A percentile compares a stretch with the other conserved stretches of the same genome.
Evolutionary conservation across 2,888 invertebrate species (phyloP).

Genomic region (Exephanes ischioxanthus): DNA sequence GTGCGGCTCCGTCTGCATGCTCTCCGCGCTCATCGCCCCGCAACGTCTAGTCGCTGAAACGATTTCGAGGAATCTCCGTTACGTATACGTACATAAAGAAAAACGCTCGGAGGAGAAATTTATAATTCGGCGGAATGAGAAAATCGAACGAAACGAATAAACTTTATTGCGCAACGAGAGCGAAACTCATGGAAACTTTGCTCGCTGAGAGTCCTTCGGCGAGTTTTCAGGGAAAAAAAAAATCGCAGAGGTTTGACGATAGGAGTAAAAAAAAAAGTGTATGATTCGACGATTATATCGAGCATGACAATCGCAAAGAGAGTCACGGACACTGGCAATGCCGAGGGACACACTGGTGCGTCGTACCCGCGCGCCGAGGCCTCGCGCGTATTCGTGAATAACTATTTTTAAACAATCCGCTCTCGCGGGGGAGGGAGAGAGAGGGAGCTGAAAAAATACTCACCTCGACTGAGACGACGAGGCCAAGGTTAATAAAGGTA

Average conservation of each 20-base stretch:
- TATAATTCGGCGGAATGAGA: too few species aligned
- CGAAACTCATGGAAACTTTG: not conserved
- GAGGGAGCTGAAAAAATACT: constrained; percentile 71
- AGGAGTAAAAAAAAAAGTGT: constrained; percentile 12
- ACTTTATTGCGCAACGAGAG: not conserved
- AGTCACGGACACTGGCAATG: constrained; percentile 57
- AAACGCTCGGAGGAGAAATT: too few species aligned
- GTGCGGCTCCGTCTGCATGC: constrained; percentile 73
- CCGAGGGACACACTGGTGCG: constrained; percentile 26
- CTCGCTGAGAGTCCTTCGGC: not conserved
- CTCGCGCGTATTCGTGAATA: constrained; percentile 64
- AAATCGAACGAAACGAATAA: not conserved
- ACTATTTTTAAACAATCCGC: constrained; percentile 80
- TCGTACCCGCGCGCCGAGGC: not conserved
- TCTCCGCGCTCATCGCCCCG: constrained; percentile 79
- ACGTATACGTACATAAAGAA: not conserved
- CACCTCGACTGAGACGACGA: constrained; percentile 76
- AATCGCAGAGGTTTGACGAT: not conserved
- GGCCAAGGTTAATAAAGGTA: constrained; percentile 83
- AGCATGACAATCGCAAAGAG: constrained; percentile 65
- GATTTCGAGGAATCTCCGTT: constrained; percentile 34
- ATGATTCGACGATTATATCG: constrained; percentile 16
- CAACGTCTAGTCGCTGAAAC: constrained; percentile 63
- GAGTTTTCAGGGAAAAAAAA: not conserved
- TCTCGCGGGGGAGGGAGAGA: constrained; percentile 72